Evolutionary conservation across 2,888 invertebrate species (phyloP), one percentile per base, ranked within the genome.

Genomic region (Campoplex capitator): DNA sequence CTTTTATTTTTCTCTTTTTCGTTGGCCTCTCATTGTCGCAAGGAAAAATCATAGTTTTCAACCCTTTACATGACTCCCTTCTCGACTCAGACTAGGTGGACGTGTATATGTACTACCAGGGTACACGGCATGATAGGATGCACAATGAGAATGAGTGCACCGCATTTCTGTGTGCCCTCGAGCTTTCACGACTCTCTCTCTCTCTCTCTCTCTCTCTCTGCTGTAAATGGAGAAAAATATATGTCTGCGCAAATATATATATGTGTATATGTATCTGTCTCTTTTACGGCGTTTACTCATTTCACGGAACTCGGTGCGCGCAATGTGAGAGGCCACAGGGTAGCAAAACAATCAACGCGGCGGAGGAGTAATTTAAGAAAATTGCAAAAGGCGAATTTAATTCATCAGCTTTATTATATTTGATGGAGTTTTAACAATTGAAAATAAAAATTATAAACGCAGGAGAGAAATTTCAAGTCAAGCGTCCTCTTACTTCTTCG

Each of bases 141-240:
- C 83, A 83, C 85, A 87, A 86, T 88, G 82, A 76, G 65, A 76
- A 62, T 38, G 68, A 78, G 85, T 62, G 75, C 75, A 77, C 79
- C 79, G 86, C 80, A 78, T 70, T 75, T 83, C 80, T 83, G 54
- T 78, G 51, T 78, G 51, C 75, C 79, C 88, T 51, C 84, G 86
- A 84, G 86, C 81, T 81, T 79, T 48, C 62, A 38, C 42, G 62
- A 83, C 80, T 87, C 74, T 88, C 54, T 35, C 23, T 23, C 23
- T 23, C 23, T 23, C 23, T 23, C 23, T 23, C 23, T 23, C 23
- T 23, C 23, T 23, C 23, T 23, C 23, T 23, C 23, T 23, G 23
- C 23, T 28, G 75, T 71, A 45, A 51, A 79, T 74, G 16, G 28
- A 58, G 42, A 76, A 56, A 76, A 38, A 74, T 56, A 48, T 32